Percentiles rank a stretch among this genome's conserved stretches.
Evolutionary conservation across 2,113 vertebrate genomes (phyloP).

Genomic region (Crotophaga sulcirostris): DNA sequence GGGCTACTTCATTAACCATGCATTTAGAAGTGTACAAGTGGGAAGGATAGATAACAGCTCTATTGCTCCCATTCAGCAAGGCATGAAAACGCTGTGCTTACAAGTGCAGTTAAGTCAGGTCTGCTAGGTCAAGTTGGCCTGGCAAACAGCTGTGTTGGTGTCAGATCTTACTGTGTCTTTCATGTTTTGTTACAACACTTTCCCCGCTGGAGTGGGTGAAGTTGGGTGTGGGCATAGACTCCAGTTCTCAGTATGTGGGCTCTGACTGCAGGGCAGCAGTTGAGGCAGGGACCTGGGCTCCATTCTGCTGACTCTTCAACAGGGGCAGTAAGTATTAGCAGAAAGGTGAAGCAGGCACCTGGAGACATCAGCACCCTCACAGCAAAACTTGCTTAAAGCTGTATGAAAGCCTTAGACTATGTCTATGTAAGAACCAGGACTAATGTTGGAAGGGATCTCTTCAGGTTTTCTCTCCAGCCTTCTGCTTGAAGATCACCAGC

Average conservation of each 20-base stretch:
- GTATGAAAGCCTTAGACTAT: neutral
- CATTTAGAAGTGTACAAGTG: neutral
- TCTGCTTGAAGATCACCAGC: neutral
- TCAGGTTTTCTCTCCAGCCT: neutral
- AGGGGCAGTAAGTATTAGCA: neutral
- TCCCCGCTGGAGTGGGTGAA: neutral
- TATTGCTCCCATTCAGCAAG: neutral
- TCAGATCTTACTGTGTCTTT: neutral
- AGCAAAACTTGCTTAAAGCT: neutral
- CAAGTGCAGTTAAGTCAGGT: neutral
- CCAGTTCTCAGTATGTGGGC: rapidly evolving
- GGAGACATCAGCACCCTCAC: neutral
- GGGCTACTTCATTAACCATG: neutral
- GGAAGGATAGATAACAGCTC: neutral
- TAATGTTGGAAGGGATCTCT: neutral
- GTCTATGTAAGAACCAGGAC: neutral
- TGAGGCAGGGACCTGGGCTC: neutral
- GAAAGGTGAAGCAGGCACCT: neutral
- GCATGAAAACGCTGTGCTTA: neutral
- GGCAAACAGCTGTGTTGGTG: neutral
- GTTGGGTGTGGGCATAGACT: rapidly evolving
- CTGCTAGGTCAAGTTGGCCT: neutral
- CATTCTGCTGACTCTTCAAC: neutral
- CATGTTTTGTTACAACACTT: neutral
- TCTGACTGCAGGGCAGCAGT: neutral